These are phyloP conservation scores for Siniperca chuatsi DNA, from an alignment of 2,113 vertebrate species.

Conservation along the genomic window DNA sequence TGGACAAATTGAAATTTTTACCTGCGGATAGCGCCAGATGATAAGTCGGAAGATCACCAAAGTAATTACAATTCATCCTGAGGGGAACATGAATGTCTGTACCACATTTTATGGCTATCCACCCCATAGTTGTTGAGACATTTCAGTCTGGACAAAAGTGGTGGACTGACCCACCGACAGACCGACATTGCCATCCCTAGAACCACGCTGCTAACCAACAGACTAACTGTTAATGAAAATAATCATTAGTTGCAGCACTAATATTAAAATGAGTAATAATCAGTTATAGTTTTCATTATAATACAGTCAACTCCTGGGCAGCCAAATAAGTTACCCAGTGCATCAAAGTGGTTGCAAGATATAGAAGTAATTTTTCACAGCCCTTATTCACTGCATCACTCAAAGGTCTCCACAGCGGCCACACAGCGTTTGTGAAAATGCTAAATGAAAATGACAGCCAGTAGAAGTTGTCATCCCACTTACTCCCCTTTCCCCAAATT, in stretches of 20 bases:
- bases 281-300: neutral
- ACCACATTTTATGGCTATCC: neutral
- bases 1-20: neutral
- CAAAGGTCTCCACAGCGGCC: constrained; percentile 18
- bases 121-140: neutral
- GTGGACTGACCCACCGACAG: neutral
- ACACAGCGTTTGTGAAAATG: neutral
- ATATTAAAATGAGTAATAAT: neutral
- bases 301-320: neutral
- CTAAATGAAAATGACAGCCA: constrained; percentile 33
- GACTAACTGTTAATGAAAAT: neutral
- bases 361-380: neutral
- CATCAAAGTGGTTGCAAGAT: neutral
- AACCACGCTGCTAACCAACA: neutral
- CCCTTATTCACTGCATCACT: constrained; percentile 4
- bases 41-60: neutral
- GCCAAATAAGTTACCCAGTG: neutral
- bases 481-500: constrained; percentile 20
- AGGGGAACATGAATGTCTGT: neutral
- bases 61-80: neutral
- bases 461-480: constrained; percentile 34
- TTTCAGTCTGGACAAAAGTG: neutral
- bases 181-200: too few relatives aligned
- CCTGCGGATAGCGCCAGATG: neutral
- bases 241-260: neutral